phyloP scores from a whole-genome alignment of 2,797 vertebrate species.

The Urosaurus nigricauda region DNA sequence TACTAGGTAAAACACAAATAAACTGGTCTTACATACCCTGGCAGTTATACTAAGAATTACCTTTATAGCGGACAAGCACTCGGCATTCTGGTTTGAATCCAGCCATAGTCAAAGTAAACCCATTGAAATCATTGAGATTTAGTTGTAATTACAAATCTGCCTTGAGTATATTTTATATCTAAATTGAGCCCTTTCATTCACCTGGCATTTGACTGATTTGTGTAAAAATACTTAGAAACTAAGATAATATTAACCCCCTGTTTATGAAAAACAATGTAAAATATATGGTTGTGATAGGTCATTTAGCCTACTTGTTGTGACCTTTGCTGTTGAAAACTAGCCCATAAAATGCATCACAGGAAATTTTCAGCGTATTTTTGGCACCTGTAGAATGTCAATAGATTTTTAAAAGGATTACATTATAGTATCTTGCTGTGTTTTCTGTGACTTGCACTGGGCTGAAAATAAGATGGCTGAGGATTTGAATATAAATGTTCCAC shows the following conservation, averaged over 20 bases:
- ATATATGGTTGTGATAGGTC: not conserved
- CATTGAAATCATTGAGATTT: not conserved
- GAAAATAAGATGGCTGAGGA: not conserved
- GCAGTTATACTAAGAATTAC: not conserved
- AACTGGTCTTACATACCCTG: not conserved
- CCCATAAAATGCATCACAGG: not conserved
- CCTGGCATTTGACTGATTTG: not conserved
- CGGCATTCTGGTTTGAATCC: not conserved
- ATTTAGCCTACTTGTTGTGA: not conserved
- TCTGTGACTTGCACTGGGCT: not conserved
- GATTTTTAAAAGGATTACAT: not conserved
- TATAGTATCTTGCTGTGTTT: not conserved
- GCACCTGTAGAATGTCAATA: not conserved
- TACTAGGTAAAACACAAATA: not conserved
- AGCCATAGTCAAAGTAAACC: not conserved
- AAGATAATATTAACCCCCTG: not conserved
- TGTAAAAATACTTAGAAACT: not conserved
- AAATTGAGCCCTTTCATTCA: not conserved
- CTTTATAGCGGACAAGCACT: not conserved
- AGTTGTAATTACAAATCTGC: too few species aligned
- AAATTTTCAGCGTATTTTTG: not conserved
- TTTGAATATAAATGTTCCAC: not conserved
- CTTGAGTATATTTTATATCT: not conserved
- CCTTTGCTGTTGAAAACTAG: not conserved
- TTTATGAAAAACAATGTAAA: constrained; percentile 15